Evolutionary conservation across 2,888 invertebrate genomes (phyloP).

Genomic region (Polydrusus tereticollis): DNA sequence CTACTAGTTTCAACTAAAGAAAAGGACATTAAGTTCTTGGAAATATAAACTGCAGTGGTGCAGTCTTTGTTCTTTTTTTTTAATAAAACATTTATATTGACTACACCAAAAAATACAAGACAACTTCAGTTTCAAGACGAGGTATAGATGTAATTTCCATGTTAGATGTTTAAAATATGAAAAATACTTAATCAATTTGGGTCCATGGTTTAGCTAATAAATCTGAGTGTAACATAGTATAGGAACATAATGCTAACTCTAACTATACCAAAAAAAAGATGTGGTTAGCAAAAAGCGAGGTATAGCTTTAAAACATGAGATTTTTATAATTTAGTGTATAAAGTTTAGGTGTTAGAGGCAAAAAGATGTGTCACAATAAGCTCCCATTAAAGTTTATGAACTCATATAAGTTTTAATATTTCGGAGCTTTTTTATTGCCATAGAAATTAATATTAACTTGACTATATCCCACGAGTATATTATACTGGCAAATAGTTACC

Average conservation of each 20-base stretch:
- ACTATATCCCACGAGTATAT: no score
- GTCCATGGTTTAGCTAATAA: slow-evolving; percentile 51
- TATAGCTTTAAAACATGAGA: slow-evolving; percentile 56
- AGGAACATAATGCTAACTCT: slow-evolving; percentile 28
- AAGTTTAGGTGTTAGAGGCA: slow-evolving; percentile 26
- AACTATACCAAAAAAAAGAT: slow-evolving; percentile 13
- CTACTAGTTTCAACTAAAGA: no score
- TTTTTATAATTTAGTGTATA: slow-evolving; percentile 20
- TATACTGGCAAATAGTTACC: no score
- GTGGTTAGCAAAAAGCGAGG: slow-evolving; percentile 53
- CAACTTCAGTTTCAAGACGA: neutral
- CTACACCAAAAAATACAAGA: neutral
- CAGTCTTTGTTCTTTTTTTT: no score
- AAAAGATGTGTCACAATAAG: neutral
- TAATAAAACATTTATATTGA: neutral
- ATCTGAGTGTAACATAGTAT: slow-evolving; percentile 21
- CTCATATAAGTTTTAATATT: no score
- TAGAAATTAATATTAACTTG: no score
- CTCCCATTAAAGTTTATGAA: no score
- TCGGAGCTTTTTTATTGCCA: no score
- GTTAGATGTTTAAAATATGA: slow-evolving; percentile 33
- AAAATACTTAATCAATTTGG: slow-evolving; percentile 53
- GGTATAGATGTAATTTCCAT: slow-evolving; percentile 17
- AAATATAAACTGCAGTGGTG: no score
- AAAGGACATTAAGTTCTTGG: no score